Conservation (phyloP, 2,888 invertebrate species). For the Alviniconcha strummeri region DNA sequence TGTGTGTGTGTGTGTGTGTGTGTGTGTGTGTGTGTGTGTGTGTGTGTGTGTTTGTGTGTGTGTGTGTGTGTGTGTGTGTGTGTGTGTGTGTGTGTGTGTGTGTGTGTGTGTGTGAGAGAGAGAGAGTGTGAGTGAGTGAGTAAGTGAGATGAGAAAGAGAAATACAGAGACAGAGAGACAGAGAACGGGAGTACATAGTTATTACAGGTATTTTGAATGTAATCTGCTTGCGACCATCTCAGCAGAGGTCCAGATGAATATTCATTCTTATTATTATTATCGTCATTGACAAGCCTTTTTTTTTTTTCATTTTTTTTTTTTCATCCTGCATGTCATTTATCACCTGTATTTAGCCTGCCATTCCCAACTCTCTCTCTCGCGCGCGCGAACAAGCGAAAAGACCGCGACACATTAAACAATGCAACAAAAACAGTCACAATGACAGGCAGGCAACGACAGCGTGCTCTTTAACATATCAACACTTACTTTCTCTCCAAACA, state of each 20-base stretch:
- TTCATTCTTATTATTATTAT: background rate
- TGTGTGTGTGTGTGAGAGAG: background rate
- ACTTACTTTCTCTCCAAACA: background rate
- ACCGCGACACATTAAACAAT: too few relatives aligned
- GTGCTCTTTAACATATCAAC: too few relatives aligned
- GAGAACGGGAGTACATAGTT: too few relatives aligned
- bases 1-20: constrained; percentile 14
- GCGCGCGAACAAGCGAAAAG: too few relatives aligned
- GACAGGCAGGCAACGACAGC: too few relatives aligned
- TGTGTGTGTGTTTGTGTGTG: background rate
- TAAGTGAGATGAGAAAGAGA: background rate
- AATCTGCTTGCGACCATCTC: background rate
- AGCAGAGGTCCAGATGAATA: background rate
- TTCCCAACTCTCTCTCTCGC: too few relatives aligned
- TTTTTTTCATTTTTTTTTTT: too few relatives aligned
- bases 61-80: background rate
- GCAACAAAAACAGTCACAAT: too few relatives aligned
- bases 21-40: background rate
- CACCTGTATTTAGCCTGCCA: too few relatives aligned
- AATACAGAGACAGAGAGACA: too few relatives aligned
- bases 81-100: background rate
- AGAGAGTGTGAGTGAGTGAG: background rate
- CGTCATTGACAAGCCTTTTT: too few relatives aligned
- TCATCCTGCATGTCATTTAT: too few relatives aligned
- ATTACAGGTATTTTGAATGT: background rate